Evolutionary conservation across 2,888 invertebrate species (phyloP).

Genomic region (Podabrus alpinus): DNA sequence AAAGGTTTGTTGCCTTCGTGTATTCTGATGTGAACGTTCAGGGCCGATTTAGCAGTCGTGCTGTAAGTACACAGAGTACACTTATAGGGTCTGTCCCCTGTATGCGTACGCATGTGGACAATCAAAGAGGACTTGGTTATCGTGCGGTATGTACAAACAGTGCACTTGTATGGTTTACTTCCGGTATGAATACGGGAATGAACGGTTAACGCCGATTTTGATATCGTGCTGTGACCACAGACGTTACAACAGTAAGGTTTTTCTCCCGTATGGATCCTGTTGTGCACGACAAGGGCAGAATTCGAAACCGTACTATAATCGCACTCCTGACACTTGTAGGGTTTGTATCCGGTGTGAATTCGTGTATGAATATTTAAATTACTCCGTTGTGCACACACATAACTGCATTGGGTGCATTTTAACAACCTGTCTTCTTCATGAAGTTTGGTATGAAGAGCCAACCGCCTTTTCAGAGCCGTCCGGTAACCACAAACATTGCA

Average conservation of each 20-base stretch:
- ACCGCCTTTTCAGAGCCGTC: slow-evolving; percentile 16
- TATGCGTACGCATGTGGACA: slow-evolving; percentile 26
- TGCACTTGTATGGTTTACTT: slow-evolving; percentile 21
- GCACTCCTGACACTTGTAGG: slow-evolving; percentile 18
- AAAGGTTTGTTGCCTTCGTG: slow-evolving; percentile 23
- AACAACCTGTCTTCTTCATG: slow-evolving; percentile 17
- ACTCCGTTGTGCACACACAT: slow-evolving; percentile 18
- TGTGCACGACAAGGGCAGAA: slow-evolving; percentile 18
- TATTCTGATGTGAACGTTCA: slow-evolving; percentile 21
- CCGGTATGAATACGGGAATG: slow-evolving; percentile 28
- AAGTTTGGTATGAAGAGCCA: slow-evolving; percentile 14
- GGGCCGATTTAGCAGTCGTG: slow-evolving; percentile 19
- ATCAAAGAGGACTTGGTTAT: slow-evolving; percentile 16
- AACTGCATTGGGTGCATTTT: slow-evolving; percentile 21
- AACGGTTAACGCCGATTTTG: slow-evolving; percentile 22
- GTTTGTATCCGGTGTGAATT: slow-evolving; percentile 20
- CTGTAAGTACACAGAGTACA: slow-evolving; percentile 20
- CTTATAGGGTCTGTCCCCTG: slow-evolving; percentile 20
- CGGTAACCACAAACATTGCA: slow-evolving; percentile 18
- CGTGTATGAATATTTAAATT: slow-evolving; percentile 21
- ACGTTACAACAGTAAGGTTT: slow-evolving; percentile 21
- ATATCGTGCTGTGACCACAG: slow-evolving; percentile 17
- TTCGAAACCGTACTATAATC: slow-evolving; percentile 17
- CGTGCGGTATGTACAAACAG: slow-evolving; percentile 16
- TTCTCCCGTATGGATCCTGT: slow-evolving; percentile 18